phyloP scores from a whole-genome alignment of 2,888 invertebrate species.

The Caenorhabditis panamensis region DNA sequence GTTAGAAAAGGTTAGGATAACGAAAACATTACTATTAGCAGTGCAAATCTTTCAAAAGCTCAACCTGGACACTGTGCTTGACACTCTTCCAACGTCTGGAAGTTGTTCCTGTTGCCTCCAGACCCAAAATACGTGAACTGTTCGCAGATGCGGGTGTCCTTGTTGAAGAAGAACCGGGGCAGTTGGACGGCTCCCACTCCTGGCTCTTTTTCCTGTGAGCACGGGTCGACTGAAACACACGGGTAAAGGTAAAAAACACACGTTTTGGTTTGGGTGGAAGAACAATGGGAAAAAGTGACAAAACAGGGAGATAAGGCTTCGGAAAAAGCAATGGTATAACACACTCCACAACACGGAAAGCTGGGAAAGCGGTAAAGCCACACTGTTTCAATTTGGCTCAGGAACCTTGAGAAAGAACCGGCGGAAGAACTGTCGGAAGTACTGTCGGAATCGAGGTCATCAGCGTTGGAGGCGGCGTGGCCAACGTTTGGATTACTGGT shows the following conservation, averaged over 20 bases:
- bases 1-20: neutral
- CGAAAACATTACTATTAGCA: neutral
- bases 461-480: slow-evolving; percentile 27
- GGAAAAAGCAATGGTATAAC: too few species aligned
- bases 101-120: slow-evolving; percentile 81
- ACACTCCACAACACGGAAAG: slow-evolving; percentile 10
- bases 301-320: slow-evolving; percentile 11
- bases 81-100: slow-evolving; percentile 78
- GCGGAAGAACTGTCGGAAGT: slow-evolving; percentile 35
- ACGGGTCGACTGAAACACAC: slow-evolving; percentile 79
- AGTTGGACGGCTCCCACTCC: slow-evolving; percentile 79
- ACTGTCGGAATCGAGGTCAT: slow-evolving; percentile 1
- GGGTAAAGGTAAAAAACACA: slow-evolving; percentile 7
- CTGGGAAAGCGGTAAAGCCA: neutral
- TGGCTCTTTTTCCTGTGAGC: slow-evolving; percentile 75
- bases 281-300: neutral
- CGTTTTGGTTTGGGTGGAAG: neutral
- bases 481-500: slow-evolving; percentile 9
- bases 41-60: slow-evolving; percentile 1
- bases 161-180: slow-evolving; percentile 77
- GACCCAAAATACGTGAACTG: slow-evolving; percentile 78
- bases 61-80: slow-evolving; percentile 78
- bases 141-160: slow-evolving; percentile 75
- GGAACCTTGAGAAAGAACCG: slow-evolving; percentile 30
- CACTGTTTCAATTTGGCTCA: neutral